Conservation (phyloP, 2,113 vertebrate genomes). For the Coptodon bakossiorum region DNA sequence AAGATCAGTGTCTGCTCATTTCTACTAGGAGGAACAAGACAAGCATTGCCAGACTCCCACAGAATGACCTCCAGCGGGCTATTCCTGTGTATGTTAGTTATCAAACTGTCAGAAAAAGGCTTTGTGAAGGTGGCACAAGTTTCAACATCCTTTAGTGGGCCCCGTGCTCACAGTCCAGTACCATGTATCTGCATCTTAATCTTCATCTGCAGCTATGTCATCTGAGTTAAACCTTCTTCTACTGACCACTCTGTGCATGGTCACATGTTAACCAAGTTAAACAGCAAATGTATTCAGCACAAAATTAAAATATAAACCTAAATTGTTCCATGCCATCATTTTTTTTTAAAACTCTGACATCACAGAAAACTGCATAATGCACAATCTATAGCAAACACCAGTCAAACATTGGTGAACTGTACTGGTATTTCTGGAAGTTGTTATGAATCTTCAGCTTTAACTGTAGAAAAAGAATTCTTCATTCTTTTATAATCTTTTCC, state of each 20-base stretch:
- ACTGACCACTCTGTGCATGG: not conserved
- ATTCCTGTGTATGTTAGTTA: not conserved
- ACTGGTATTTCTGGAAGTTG: not conserved
- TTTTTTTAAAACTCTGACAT: fast-evolving
- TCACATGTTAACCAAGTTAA: not conserved
- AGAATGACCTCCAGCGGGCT: not conserved
- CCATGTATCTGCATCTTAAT: not conserved
- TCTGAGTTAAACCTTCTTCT: not conserved
- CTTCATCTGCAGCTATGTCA: not conserved
- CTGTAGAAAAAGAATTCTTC: not conserved
- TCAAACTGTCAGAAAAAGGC: not conserved
- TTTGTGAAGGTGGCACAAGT: not conserved
- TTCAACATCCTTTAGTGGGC: not conserved
- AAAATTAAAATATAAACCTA: not conserved
- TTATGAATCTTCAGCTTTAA: fast-evolving
- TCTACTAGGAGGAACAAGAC: not conserved
- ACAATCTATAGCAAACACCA: not conserved
- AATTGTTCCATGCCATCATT: not conserved
- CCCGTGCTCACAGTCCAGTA: not conserved
- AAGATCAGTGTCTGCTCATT: not conserved
- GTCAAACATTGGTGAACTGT: not conserved
- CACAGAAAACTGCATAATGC: not conserved
- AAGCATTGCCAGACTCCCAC: not conserved
- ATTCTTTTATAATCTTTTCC: not conserved
- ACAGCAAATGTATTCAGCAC: not conserved